Evolutionary conservation across 1,140 invertebrate species (phyloP), one percentile per base, ranked within the genome.

Genomic region (Heliconius congener): DNA sequence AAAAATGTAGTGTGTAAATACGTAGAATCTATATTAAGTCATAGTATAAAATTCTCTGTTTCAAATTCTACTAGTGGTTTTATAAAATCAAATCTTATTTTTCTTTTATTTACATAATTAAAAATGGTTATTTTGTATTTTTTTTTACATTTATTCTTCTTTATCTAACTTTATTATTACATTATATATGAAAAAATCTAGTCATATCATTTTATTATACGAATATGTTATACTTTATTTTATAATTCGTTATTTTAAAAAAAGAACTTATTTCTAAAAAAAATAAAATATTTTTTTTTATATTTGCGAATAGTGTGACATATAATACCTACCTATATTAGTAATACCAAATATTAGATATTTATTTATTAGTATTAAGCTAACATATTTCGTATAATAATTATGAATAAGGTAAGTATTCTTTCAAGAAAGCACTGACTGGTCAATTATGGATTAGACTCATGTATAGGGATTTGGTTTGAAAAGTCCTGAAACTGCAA

Each of bases 391-490:
- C n/a, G 60, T 66, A 66, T 30, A 66, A n/a, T 27, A 27, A 66
- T 66, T 23, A 66, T 30, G 16, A 81, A 73, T 82, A 82, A 78
- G 73, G 19, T 88, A 88, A 86, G 84, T 86, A 89, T 90, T 89
- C 86, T 93, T 88, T 85, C 86, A 90, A 85, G 86, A 86, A 87
- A 84, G 90, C 88, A 94, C 92, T 93, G 91, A 93, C 90, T 93
- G 90, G 93, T 94, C 93, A 93, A 94, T 94, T 94, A 94, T 85
- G 90, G 89, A 94, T 92, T 94, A 94, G 92, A 91, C 72, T 89
- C 88, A 87, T 87, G 76, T 84, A 87, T 90, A 90, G 83, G 87
- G 87, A 87, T 90, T 92, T 90, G 78, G 82, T 90, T 92, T 91
- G 42, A 57, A 85, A 87, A 91, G 85, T 89, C 86, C 86, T 81